phyloP scores from a whole-genome alignment of 2,113 vertebrate species.

The Embiotoca jacksoni region DNA sequence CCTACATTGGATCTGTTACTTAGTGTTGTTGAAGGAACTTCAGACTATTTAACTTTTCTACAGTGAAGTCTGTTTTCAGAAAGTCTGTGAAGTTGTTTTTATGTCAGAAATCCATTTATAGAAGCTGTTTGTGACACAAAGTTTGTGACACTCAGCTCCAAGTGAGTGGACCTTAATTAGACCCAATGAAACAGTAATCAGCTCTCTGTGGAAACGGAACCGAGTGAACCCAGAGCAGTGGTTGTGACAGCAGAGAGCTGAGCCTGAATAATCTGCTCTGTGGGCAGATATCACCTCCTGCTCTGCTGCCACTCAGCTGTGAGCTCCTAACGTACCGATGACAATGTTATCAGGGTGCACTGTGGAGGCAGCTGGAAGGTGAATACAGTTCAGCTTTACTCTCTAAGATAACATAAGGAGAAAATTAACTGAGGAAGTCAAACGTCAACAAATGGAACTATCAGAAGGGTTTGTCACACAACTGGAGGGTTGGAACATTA shows the following conservation, averaged over 20 bases:
- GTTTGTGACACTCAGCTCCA: neutral
- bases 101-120: too few relatives aligned
- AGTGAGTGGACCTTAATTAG: conserved; percentile 29
- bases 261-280: conserved; percentile 4
- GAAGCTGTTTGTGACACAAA: neutral
- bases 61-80: too few relatives aligned
- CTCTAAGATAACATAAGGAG: conserved; percentile 43
- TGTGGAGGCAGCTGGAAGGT: conserved; percentile 15
- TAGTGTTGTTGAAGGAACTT: too few relatives aligned
- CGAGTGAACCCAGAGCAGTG: neutral
- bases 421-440: conserved; percentile 53
- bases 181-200: conserved; percentile 33
- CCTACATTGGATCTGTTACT: too few relatives aligned
- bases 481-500: conserved; percentile 13
- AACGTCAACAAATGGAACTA: conserved; percentile 45
- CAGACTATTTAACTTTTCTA: too few relatives aligned
- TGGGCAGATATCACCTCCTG: conserved; percentile 38
- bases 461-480: conserved; percentile 21
- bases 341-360: conserved; percentile 55
- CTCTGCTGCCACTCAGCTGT: conserved; percentile 43
- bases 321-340: conserved; percentile 39
- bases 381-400: conserved; percentile 24
- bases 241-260: conserved; percentile 26
- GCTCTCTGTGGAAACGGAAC: conserved; percentile 34
- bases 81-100: too few relatives aligned